Conservation (phyloP, 2,888 invertebrate genomes). For the Agrotis ipsilon region DNA sequence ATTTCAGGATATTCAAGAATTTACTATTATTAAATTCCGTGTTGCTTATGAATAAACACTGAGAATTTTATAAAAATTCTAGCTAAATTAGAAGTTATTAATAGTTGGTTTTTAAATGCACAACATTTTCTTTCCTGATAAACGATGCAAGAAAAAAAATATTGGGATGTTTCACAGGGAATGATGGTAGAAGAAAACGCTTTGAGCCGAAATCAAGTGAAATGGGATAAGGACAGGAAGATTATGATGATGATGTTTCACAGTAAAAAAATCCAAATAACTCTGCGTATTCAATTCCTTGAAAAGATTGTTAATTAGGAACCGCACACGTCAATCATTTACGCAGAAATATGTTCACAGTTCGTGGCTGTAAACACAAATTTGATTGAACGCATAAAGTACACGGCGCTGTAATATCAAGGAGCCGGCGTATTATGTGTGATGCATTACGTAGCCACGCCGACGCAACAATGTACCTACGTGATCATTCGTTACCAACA, state of each 20-base stretch:
- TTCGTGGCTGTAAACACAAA: conserved; percentile 30
- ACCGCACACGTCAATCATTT: conserved; percentile 28
- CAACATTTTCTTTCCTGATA: too few relatives aligned
- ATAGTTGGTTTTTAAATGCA: conserved; percentile 8
- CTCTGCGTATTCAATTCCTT: conserved; percentile 12
- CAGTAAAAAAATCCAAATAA: conserved; percentile 3
- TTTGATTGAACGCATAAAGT: conserved; percentile 27
- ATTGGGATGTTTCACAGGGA: too few relatives aligned
- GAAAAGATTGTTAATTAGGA: conserved; percentile 24
- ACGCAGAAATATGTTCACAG: conserved; percentile 17
- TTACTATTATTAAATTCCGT: conserved; percentile 16
- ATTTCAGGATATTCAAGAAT: conserved; percentile 1
- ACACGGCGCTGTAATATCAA: conserved; percentile 18
- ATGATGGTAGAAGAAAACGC: too few relatives aligned
- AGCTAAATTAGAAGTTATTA: background rate
- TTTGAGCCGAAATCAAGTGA: too few relatives aligned
- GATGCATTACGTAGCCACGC: conserved; percentile 37
- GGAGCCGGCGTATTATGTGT: conserved; percentile 22
- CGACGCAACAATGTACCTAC: conserved; percentile 32
- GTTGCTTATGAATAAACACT: conserved; percentile 20
- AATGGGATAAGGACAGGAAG: too few relatives aligned
- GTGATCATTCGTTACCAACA: conserved; percentile 40
- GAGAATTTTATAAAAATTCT: background rate
- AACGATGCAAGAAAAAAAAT: too few relatives aligned
- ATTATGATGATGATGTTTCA: background rate